Conservation (phyloP, 2,797 vertebrate genomes). For the Sebastes itinus region DNA sequence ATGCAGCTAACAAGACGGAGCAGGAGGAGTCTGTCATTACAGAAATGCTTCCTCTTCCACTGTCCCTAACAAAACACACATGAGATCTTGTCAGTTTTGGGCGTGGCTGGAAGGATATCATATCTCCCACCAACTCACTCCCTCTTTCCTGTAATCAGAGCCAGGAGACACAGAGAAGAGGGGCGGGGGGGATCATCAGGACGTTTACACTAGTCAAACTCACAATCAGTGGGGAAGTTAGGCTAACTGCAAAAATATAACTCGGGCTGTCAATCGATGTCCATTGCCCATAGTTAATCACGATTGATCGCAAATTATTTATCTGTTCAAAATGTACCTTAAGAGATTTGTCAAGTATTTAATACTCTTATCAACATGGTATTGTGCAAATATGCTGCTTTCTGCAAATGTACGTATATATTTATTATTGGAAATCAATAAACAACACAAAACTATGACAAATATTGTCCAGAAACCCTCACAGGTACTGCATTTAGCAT, state of each 20-base stretch:
- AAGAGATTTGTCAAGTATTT: too few relatives aligned
- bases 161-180: slow-evolving; percentile 3
- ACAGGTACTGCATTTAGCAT: too few relatives aligned
- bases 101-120: slow-evolving; percentile 72
- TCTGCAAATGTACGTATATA: too few relatives aligned
- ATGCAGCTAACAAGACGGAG: neutral
- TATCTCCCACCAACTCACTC: slow-evolving; percentile 51
- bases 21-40: neutral
- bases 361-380: too few relatives aligned
- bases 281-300: too few relatives aligned
- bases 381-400: too few relatives aligned
- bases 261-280: too few relatives aligned
- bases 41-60: slow-evolving; percentile 41
- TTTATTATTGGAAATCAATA: too few relatives aligned
- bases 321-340: too few relatives aligned
- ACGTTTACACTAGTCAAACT: neutral
- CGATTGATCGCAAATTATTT: too few relatives aligned
- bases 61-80: slow-evolving; percentile 55
- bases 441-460: too few relatives aligned
- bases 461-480: too few relatives aligned
- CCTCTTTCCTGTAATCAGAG: slow-evolving; percentile 74
- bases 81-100: slow-evolving; percentile 72
- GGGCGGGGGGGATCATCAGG: neutral
- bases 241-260: neutral
- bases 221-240: neutral